Evolutionary conservation across 1,140 invertebrate genomes (phyloP).

Genomic region (Leptopilina boulardi): DNA sequence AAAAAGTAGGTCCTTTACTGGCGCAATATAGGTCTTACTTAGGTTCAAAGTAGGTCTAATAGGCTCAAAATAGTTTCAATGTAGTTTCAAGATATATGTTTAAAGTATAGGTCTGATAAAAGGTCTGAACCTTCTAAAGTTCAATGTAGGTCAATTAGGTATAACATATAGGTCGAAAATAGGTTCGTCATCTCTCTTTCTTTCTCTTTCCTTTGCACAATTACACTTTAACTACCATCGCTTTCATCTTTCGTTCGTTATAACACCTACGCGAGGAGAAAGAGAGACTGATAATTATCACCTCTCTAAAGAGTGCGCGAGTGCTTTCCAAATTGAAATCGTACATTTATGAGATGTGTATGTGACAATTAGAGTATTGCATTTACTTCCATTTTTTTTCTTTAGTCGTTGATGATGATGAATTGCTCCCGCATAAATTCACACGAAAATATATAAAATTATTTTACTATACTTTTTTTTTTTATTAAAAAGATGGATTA

Average conservation of each 20-base stretch:
- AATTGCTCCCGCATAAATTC: not conserved
- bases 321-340: not conserved
- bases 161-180: too few relatives aligned
- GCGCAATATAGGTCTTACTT: too few relatives aligned
- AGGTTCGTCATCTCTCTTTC: not conserved
- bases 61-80: too few relatives aligned
- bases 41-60: too few relatives aligned
- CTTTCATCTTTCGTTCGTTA: too few relatives aligned
- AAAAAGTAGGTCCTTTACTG: too few relatives aligned
- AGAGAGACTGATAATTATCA: slow-evolving; percentile 19
- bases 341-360: not conserved
- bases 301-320: slow-evolving; percentile 1
- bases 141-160: too few relatives aligned
- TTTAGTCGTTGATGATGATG: not conserved
- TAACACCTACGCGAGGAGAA: slow-evolving; percentile 7
- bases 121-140: too few relatives aligned
- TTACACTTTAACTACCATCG: not conserved
- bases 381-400: not conserved
- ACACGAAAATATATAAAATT: not conserved
- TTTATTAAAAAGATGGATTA: too few relatives aligned
- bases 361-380: not conserved
- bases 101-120: too few relatives aligned
- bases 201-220: too few relatives aligned
- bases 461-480: not conserved
- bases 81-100: too few relatives aligned